These are phyloP conservation scores for Tanypteryx hageni DNA, from an alignment of 2,888 invertebrate species.

Conservation along the genomic window DNA sequence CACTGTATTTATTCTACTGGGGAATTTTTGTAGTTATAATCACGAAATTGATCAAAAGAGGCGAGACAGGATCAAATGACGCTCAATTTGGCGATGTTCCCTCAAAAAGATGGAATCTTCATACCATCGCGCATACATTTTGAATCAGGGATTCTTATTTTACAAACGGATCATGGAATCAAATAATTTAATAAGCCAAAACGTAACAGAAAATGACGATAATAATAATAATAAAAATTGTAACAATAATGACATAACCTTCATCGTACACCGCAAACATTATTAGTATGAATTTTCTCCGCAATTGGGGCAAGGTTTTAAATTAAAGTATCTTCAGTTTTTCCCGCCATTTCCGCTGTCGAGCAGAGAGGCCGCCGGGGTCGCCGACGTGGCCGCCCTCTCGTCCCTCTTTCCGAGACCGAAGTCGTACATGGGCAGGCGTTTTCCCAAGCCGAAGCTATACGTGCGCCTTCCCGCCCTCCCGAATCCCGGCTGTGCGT, in stretches of 20 bases:
- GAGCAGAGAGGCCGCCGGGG: background rate
- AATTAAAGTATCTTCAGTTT: constrained; percentile 25
- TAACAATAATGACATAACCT: background rate
- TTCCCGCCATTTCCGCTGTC: constrained; percentile 38
- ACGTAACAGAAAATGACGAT: background rate
- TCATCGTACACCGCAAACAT: background rate
- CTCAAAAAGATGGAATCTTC: background rate
- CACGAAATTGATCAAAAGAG: background rate
- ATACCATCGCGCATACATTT: background rate
- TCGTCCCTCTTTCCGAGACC: constrained; percentile 78
- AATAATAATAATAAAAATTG: background rate
- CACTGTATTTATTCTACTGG: background rate
- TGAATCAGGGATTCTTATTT: background rate
- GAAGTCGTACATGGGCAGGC: constrained; percentile 77
- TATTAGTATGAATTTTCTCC: background rate
- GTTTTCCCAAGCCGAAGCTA: constrained; percentile 80
- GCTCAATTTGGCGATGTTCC: background rate
- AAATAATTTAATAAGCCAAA: background rate
- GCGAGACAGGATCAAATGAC: background rate
- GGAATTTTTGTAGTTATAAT: background rate
- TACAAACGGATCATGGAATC: background rate
- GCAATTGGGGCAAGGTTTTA: background rate
- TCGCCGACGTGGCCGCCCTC: background rate
- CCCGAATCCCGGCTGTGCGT: constrained; percentile 63
- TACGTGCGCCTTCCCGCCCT: constrained; percentile 71